Base-by-base conservation (phyloP, 2,797 vertebrate genomes). In the Euthynnus affinis region DNA sequence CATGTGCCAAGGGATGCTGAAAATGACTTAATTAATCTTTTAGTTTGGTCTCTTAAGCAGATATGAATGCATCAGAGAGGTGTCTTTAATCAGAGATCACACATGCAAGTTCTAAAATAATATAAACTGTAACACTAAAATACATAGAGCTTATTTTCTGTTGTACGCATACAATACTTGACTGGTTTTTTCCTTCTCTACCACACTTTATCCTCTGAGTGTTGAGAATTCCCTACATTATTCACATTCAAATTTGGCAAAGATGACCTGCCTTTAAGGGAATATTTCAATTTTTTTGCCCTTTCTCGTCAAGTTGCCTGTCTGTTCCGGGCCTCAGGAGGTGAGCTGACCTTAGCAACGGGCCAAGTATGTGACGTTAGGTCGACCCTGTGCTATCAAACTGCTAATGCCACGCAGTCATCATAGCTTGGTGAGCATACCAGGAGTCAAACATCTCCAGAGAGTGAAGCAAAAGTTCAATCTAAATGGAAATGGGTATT, bases 401-500 rank as follows among this genome's bases (percentile, higher is more conserved):
- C 71, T 14, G 20, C 22, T 73, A 74, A 84, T 76, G 57, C 56
- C 56, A 68, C 65, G 29, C 52, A 27, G 65, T 63, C 66, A 52
- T 61, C 74, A 62, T 59, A 49, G 68, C 60, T 64, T 40, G 71
- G 63, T 56, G 9, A 52, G 64, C 71, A 74, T 27, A 49, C 46
- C 15, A 32, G 13, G 46, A 69, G 71, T 59, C 29, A 42, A 66
- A 52, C 25, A 53, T 68, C 37, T 58, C 46, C n/a, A 23, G 6
- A 13, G 60, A 70, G 66, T 40, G 56, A 72, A 76, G 44, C 46
- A 74, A 74, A 85, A 81, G 69, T 88, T 82, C 73, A 81, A 78
- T 89, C 76, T 87, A 87, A 89, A 91, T 85, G 76, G 79, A 92
- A 91, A 83, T 86, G 56, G 14, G 76, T 84, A 63, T 80, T 62